phyloP scores from a whole-genome alignment of 30 jellyfish, hydroid and myxozoan species.

The Hydractinia echinata region DNA sequence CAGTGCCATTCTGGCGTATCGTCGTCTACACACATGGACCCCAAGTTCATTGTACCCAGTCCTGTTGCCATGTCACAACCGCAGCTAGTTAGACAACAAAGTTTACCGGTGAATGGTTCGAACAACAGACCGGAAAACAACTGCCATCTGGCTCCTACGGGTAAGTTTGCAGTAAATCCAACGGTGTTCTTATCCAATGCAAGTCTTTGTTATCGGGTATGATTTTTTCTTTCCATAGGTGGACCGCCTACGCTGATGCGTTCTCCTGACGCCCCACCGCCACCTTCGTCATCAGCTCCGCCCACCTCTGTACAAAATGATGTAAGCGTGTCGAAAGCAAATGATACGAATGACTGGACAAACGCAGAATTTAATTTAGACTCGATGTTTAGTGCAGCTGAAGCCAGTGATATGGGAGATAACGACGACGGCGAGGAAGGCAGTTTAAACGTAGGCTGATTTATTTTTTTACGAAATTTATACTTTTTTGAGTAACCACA shows the following conservation, averaged over 20 bases:
- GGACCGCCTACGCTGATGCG: slow-evolving; percentile 55
- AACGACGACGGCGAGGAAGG: slow-evolving; percentile 65
- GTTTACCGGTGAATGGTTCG: slow-evolving; percentile 43
- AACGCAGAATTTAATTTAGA: slow-evolving; percentile 68
- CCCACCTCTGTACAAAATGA: neutral
- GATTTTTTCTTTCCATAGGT: neutral
- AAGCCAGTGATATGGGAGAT: slow-evolving; percentile 15
- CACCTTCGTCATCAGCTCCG: slow-evolving; percentile 30
- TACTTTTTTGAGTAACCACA: too few species aligned
- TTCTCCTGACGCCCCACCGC: slow-evolving; percentile 75
- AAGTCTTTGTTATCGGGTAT: neutral
- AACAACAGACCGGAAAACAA: slow-evolving; percentile 11
- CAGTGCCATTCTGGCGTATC: neutral
- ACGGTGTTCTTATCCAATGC: neutral
- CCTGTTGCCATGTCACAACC: slow-evolving; percentile 51
- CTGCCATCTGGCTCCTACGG: slow-evolving; percentile 31
- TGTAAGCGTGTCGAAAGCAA: neutral
- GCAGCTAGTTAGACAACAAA: slow-evolving; percentile 80
- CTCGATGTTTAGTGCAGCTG: slow-evolving; percentile 63
- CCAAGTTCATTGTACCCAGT: slow-evolving; percentile 25
- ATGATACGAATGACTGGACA: slow-evolving; percentile 43
- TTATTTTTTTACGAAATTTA: neutral
- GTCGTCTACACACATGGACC: slow-evolving; percentile 16
- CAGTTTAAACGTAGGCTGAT: slow-evolving; percentile 65
- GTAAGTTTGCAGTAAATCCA: neutral